Conservation (phyloP, 23 tunicate species). For the Phallusia fumigata region DNA sequence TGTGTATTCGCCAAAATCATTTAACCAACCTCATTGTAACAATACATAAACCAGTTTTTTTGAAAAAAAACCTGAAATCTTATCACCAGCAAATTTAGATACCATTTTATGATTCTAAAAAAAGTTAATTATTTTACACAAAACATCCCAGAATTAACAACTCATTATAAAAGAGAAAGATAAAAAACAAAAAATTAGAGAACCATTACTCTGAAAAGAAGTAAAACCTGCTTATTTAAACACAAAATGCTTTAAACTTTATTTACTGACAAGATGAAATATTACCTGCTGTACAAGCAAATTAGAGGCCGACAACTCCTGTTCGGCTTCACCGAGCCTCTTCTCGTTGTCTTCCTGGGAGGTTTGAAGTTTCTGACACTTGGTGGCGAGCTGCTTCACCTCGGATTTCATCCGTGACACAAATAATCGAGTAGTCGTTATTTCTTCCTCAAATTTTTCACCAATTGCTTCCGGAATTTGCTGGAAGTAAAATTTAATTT, state of each 20-base stretch:
- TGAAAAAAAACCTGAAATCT: too few species aligned
- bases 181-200: too few species aligned
- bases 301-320: conserved; percentile 74
- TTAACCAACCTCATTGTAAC: background rate
- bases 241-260: too few species aligned
- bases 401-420: conserved; percentile 92
- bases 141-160: too few species aligned
- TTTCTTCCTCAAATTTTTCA: conserved; percentile 93
- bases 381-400: conserved; percentile 79
- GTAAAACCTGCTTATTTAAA: too few species aligned
- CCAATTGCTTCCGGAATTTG: conserved; percentile 81
- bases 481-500: conserved; percentile 26
- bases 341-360: conserved; percentile 54
- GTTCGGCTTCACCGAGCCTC: conserved; percentile 79
- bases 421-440: conserved; percentile 81
- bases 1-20: too few species aligned
- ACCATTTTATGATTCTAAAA: too few species aligned
- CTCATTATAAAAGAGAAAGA: too few species aligned
- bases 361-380: conserved; percentile 51
- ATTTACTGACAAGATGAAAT: too few species aligned
- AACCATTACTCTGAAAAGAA: too few species aligned
- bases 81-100: too few species aligned
- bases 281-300: conserved; percentile 80
- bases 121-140: too few species aligned
- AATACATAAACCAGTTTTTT: background rate